phyloP scores from a whole-genome alignment of 2,113 vertebrate genomes.

The Odocoileus hemionus region DNA sequence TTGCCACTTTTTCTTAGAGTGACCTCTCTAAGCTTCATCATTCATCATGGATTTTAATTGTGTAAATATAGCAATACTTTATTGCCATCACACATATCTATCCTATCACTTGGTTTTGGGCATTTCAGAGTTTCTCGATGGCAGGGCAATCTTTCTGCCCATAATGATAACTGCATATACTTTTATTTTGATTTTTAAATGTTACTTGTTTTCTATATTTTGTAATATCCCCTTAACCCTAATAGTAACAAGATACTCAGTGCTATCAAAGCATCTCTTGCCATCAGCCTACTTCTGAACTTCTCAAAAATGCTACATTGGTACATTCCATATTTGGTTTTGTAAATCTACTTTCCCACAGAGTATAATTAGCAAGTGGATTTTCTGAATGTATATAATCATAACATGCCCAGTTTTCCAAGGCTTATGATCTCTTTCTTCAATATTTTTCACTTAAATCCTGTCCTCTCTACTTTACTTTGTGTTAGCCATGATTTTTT shows the following conservation, averaged over 20 bases:
- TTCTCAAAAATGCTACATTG: not conserved
- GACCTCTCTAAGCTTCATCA: not conserved
- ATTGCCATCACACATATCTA: not conserved
- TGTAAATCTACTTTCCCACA: not conserved
- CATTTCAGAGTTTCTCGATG: not conserved
- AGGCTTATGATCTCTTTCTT: not conserved
- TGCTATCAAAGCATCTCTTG: not conserved
- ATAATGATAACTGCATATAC: accelerated
- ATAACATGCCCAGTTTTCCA: not conserved
- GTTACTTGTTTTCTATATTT: not conserved
- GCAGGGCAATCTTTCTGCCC: not conserved
- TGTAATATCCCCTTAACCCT: not conserved
- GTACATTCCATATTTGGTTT: not conserved
- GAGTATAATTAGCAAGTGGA: not conserved
- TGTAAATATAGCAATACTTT: not conserved
- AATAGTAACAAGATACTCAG: not conserved
- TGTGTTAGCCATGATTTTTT: not conserved
- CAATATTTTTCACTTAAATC: not conserved
- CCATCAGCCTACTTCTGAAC: not conserved
- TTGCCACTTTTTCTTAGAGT: not conserved
- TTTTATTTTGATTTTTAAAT: not conserved
- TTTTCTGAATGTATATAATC: not conserved
- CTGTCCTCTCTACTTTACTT: not conserved
- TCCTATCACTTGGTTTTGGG: not conserved
- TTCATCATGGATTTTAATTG: not conserved